Base-by-base conservation (phyloP, 2,113 vertebrate genomes). In the Erinaceus europaeus region DNA sequence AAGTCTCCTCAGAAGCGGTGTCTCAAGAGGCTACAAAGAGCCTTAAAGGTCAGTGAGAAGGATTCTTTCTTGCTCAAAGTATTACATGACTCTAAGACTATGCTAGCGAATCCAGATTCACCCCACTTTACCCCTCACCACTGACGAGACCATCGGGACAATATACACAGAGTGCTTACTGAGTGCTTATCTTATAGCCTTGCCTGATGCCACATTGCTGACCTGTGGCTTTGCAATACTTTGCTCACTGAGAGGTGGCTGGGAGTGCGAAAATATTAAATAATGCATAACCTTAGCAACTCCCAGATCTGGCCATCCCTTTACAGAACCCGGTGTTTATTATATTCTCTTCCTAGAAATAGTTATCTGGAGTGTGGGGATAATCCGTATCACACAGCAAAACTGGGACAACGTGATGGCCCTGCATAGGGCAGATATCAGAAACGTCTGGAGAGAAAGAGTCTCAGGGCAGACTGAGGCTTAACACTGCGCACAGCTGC, bases 401-500 rank as follows among this genome's bases (percentile, higher is more conserved):
- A 91, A 90, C 0, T 46, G 6, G 38, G 86, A 72, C 73, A 84
- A 62, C 3, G 46, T n/a, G 71, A 76, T 34, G n/a, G 32, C 53
- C 71, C 25, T 20, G 4, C 4, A 67, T 14, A 62, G 17, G 48
- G 18, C 32, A 46, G 81, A 52, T 59, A 61, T 25, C 61, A 78
- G 57, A 90, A n/a, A 61, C 42, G 82, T 27, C 32, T 74, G 57
- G 61, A 64, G 61, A 77, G 59, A 77, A 62, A 68, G 48, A 82
- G 68, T 94, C 93, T 86, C 61, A 77, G 76, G 12, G 27, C 34
- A 91, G 0, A 40, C 0, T 52, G 71, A n/a, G 65, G 92, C 89
- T 94, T 92, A 50, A 92, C 32, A 48, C 77, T 91, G 67, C 46
- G 83, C 52, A 65, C 69, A 59, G 80, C 88, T 68, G 13, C 67